Evolutionary conservation across 2,113 vertebrate genomes (phyloP).

Genomic region (Tragelaphus imberbis): DNA sequence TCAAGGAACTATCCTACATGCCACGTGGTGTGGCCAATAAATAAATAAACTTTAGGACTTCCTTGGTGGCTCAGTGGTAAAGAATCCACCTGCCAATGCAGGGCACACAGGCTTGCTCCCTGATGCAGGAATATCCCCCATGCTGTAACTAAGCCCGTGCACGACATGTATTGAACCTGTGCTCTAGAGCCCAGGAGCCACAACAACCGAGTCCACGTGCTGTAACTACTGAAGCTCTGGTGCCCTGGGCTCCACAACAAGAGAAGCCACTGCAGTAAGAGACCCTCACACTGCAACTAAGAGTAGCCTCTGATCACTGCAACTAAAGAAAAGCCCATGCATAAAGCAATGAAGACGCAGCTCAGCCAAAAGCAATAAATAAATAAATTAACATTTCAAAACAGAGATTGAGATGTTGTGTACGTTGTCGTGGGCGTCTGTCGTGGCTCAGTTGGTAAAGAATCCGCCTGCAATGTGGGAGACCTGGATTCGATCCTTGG

Average conservation of each 20-base stretch:
- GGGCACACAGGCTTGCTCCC: not conserved
- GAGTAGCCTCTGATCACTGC: not conserved
- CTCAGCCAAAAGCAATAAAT: not conserved
- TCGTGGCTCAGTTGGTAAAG: not conserved
- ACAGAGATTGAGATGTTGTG: not conserved
- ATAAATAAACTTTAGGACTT: not conserved
- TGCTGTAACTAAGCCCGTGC: fast-evolving
- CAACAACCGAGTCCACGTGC: not conserved
- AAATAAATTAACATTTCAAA: not conserved
- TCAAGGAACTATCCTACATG: not conserved
- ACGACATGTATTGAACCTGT: not conserved
- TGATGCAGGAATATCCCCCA: not conserved
- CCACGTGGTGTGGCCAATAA: not conserved
- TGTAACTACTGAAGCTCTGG: not conserved
- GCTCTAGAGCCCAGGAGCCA: not conserved
- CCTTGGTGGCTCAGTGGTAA: not conserved
- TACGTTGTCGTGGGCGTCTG: not conserved
- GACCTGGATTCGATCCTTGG: not conserved
- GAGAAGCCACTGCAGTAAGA: not conserved
- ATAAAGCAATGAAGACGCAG: not conserved
- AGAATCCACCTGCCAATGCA: not conserved
- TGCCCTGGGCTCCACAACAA: not conserved
- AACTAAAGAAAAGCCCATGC: not conserved
- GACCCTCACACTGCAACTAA: not conserved
- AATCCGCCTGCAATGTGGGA: not conserved